Conservation (phyloP, 2,113 vertebrate species). For the Tragulus kanchil region DNA sequence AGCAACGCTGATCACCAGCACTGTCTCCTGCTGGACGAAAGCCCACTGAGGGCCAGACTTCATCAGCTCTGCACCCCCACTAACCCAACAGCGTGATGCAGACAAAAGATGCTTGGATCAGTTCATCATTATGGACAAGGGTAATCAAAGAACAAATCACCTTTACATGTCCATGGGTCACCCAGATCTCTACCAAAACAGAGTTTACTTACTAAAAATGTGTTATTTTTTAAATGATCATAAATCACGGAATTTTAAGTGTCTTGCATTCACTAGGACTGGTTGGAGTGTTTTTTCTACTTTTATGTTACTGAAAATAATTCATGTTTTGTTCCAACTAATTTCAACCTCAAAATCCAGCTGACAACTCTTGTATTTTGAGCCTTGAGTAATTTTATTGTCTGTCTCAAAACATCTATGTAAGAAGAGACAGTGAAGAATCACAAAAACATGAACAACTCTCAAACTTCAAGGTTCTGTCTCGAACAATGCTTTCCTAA, state of each 20-base stretch:
- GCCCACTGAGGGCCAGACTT: not conserved
- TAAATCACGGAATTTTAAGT: not conserved
- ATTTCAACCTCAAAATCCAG: slow-evolving; percentile 35
- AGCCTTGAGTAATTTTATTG: slow-evolving; percentile 48
- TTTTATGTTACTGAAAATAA: slow-evolving; percentile 8
- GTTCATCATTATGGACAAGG: not conserved
- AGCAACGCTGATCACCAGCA: not conserved
- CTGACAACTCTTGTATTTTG: not conserved
- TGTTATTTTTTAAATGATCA: not conserved
- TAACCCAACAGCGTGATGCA: rapidly evolving
- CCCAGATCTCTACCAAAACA: not conserved
- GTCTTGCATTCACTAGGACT: not conserved
- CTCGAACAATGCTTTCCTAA: slow-evolving; percentile 27
- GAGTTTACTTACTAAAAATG: not conserved
- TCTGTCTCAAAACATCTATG: slow-evolving; percentile 43
- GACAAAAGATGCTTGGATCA: no score
- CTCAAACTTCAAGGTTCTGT: slow-evolving; percentile 32
- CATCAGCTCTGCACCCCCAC: not conserved
- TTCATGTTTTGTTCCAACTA: not conserved
- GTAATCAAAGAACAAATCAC: not conserved
- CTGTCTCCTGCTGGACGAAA: not conserved
- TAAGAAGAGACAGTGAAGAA: not conserved
- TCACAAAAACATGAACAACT: not conserved
- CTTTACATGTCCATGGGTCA: not conserved
- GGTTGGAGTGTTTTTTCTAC: not conserved